Conservation (phyloP, 2,797 vertebrate species). For the Leucoraja ocellata region DNA sequence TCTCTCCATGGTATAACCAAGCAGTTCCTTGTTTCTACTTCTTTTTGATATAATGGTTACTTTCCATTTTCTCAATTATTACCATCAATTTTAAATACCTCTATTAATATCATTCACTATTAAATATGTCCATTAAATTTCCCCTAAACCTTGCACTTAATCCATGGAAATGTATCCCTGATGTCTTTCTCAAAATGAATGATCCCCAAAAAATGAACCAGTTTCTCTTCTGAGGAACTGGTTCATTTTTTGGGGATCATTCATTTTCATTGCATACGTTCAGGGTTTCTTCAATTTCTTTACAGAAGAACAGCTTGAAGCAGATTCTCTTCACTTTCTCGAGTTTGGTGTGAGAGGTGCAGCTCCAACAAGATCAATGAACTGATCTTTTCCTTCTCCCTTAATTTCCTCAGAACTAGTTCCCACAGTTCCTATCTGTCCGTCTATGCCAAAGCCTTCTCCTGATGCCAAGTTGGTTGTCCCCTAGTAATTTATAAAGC, state of each 20-base stretch:
- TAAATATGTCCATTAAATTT: not conserved
- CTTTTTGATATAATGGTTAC: no score
- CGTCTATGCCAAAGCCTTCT: conserved; percentile 58
- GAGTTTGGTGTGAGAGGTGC: conserved; percentile 93
- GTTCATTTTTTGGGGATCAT: no score
- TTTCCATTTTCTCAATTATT: not conserved
- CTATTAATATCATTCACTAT: no score
- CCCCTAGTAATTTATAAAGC: conserved; percentile 39
- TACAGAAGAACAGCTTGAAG: no score
- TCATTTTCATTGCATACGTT: no score
- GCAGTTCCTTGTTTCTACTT: no score
- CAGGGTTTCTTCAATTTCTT: no score
- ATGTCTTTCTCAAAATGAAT: not conserved
- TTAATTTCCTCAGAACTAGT: conserved; percentile 73
- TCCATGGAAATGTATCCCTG: not conserved
- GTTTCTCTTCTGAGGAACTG: not conserved
- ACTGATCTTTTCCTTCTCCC: conserved; percentile 81
- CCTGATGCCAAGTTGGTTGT: conserved; percentile 45
- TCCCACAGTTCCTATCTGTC: conserved; percentile 55
- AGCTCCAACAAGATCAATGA: conserved; percentile 92
- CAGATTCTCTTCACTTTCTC: not conserved
- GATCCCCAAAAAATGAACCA: not conserved
- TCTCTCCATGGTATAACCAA: no score
- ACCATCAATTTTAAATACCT: no score
- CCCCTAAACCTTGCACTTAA: not conserved